phyloP scores from a whole-genome alignment of 2,113 vertebrate genomes.

The Potamarius usumacintae region DNA sequence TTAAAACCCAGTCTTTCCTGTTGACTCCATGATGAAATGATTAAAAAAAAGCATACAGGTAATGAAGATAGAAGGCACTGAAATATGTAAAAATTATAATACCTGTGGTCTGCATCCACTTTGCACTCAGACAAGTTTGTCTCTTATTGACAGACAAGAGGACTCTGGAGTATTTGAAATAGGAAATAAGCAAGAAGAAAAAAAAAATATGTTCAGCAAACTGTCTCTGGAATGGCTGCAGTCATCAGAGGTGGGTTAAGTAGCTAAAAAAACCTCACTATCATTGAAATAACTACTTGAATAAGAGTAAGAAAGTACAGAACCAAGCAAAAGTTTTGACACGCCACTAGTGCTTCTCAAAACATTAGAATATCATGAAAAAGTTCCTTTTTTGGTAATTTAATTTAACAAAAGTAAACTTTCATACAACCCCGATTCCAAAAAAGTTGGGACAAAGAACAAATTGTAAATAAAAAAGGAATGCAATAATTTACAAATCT shows the following conservation, averaged over 20 bases:
- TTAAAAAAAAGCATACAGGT: not conserved
- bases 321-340: no score
- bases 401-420: no score
- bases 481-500: not conserved
- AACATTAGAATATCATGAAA: no score
- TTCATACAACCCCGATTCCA: no score
- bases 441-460: no score
- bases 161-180: not conserved
- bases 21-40: conserved; percentile 46
- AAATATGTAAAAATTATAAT: not conserved
- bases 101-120: not conserved
- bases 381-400: no score
- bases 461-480: not conserved
- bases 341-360: no score
- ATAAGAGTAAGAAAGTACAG: not conserved
- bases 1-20: conserved; percentile 48
- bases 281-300: not conserved
- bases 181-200: not conserved
- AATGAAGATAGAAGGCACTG: not conserved
- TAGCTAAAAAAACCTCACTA: not conserved
- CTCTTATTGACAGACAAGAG: not conserved
- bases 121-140: not conserved
- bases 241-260: not conserved
- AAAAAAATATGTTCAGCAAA: not conserved
- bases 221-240: not conserved